Evolutionary conservation across 2,888 invertebrate species (phyloP), one percentile per base, ranked within the genome.

Genomic region (Lasiommata megera): DNA sequence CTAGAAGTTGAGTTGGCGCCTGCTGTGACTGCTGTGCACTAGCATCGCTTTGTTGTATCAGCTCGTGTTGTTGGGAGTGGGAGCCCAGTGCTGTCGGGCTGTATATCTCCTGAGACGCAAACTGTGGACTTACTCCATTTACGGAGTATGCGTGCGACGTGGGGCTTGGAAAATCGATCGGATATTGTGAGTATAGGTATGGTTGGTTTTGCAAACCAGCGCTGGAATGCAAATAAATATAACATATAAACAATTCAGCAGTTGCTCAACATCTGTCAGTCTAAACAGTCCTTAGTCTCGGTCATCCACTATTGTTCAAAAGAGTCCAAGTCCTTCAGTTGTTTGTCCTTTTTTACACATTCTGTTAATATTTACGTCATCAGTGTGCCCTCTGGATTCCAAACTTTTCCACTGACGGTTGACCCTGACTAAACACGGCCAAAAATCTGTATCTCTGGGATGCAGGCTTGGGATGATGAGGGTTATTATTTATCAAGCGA

Each of bases 121-220:
- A 91, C 74, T 88, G 89, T 70, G 84, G 80, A 75, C 80, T 88
- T 81, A 84, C 85, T 85, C 89, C 89, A 69, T 80, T 84, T 65
- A 86, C 87, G 78, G 91, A 86, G 86, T 91, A 92, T 74, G 88
- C 89, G 80, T 91, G 89, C 77, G 90, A 89, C 66, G 91, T 84
- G 76, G 85, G 87, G 80, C 88, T 84, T 78, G 92, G 86, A 74
- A 91, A 91, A 82, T 92, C 92, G 79, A 90, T 84, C 72, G 91
- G 90, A 76, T 91, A 91, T 85, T 90, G 89, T 71, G 90, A 86
- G 77, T 90, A 91, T 73, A 91, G 82, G 74, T 90, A 89, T 64
- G 91, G 90, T 66, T 91, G 83, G 79, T 87, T 88, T 77, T 82
- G 88, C 74, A 89, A 84, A 83, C 89, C 88, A 77, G 82, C 79